Base-by-base conservation (phyloP, 1,140 invertebrate species). In the Vanessa atalanta region DNA sequence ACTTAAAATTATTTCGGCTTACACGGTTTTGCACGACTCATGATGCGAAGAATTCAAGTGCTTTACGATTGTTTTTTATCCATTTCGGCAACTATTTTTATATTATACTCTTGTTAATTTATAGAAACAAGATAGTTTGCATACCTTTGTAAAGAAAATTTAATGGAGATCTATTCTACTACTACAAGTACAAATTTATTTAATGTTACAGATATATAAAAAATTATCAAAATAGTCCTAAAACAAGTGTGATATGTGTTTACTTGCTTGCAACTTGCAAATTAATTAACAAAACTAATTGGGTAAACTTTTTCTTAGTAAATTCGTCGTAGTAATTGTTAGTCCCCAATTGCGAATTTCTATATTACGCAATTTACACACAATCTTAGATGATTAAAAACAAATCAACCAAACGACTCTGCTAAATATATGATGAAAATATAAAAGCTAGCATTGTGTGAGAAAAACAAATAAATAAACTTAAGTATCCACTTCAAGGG, bases 401-500 rank as follows among this genome's bases (percentile, higher is more conserved):
- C 26, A 31, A 31, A 31, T 31, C 26, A 31, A 31, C 6, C 26
- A 31, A 31, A 31, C 26, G 3, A 31, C 72, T 72, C 66, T 75
- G 79, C 81, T 83, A 83, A 67, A 74, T 65, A 73, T 73, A 67
- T 65, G 48, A 70, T 75, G 72, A 72, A 37, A 70, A 69, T 79
- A 84, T 83, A 83, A 87, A 85, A 84, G 79, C 77, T 80, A 83
- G 79, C 80, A 83, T 81, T 81, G 78, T 69, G 72, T 66, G 73
- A 69, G 78, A 84, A 88, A 86, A 87, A 90, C 86, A 88, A 83
- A 88, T 88, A 88, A 86, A 88, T 88, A 85, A 78, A 78, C 60
- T 82, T 73, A 79, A 84, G 80, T 77, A 84, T 77, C 73, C 75
- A 81, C 81, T 83, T 81, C 73, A 80, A 82, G 74, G 47, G 78